phyloP scores from a whole-genome alignment of 30 jellyfish, hydroid and myxozoan genomes.

The Pelagia noctiluca region DNA sequence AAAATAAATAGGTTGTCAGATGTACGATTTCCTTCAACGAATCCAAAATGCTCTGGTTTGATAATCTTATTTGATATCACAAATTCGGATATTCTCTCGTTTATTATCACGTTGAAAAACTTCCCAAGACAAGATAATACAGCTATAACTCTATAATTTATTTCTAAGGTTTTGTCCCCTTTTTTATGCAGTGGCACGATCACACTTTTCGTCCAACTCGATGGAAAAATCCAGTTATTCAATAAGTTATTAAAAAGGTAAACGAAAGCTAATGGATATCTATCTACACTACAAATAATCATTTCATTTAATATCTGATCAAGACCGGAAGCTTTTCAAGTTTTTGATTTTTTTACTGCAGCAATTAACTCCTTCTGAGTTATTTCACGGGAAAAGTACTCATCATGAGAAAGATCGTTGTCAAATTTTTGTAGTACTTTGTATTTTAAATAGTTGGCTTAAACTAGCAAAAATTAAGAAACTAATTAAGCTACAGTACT shows the following conservation, averaged over 20 bases:
- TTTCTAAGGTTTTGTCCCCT: slow-evolving; percentile 17
- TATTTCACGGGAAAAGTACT: neutral
- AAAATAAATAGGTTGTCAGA: neutral
- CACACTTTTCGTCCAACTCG: slow-evolving; percentile 17
- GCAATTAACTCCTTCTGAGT: neutral
- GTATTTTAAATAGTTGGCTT: too few relatives aligned
- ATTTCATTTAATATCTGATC: slow-evolving; percentile 20
- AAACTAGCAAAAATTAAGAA: too few relatives aligned
- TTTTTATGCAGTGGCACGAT: slow-evolving; percentile 12
- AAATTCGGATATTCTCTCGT: slow-evolving; percentile 22
- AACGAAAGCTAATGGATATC: slow-evolving; percentile 19
- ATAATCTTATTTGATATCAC: neutral
- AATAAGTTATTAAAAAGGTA: slow-evolving; percentile 13
- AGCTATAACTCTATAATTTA: slow-evolving; percentile 18
- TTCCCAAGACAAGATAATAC: slow-evolving; percentile 25
- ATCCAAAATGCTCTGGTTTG: neutral
- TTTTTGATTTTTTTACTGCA: slow-evolving; percentile 17
- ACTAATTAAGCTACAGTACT: too few relatives aligned
- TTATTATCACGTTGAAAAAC: slow-evolving; percentile 36
- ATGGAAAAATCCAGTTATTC: slow-evolving; percentile 17
- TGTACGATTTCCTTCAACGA: neutral
- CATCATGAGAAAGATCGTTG: too few relatives aligned
- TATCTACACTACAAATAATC: slow-evolving; percentile 40
- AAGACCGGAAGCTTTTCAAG: slow-evolving; percentile 11
- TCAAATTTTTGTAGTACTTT: too few relatives aligned